Evolutionary conservation across 2,113 vertebrate species (phyloP).

Genomic region (Tapirus terrestris): DNA sequence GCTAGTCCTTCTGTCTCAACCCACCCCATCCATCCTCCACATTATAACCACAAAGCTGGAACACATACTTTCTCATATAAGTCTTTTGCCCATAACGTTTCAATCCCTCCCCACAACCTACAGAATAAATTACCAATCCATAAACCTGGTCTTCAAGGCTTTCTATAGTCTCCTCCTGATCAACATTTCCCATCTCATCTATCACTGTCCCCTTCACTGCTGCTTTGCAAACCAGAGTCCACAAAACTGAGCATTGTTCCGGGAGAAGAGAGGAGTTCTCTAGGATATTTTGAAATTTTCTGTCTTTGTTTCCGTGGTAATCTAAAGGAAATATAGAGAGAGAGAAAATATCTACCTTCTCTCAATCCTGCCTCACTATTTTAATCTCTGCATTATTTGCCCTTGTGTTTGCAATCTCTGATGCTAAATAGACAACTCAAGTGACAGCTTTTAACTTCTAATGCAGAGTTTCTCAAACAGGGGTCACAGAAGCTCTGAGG

Average conservation of each 20-base stretch:
- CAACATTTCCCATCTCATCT: not conserved
- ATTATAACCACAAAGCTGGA: not conserved
- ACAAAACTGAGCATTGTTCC: not conserved
- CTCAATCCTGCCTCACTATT: not conserved
- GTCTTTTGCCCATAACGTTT: not conserved
- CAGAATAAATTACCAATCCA: too few species aligned
- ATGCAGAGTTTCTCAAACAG: not conserved
- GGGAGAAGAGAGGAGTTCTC: not conserved
- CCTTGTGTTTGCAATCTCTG: not conserved
- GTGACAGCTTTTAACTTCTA: not conserved
- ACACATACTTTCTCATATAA: not conserved
- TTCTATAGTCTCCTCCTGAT: not conserved
- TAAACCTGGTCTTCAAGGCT: not conserved
- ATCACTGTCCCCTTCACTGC: not conserved
- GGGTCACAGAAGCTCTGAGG: not conserved
- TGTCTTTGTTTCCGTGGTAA: not conserved
- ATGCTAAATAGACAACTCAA: not conserved
- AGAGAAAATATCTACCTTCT: not conserved
- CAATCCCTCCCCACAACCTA: not conserved
- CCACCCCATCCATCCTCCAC: rapidly evolving
- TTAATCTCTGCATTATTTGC: not conserved
- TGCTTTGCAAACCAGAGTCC: not conserved
- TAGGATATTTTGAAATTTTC: not conserved
- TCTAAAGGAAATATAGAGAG: not conserved
- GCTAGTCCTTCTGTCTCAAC: not conserved